Conservation (phyloP, 2,888 invertebrate species). For the Ormyrus nitidulus region DNA sequence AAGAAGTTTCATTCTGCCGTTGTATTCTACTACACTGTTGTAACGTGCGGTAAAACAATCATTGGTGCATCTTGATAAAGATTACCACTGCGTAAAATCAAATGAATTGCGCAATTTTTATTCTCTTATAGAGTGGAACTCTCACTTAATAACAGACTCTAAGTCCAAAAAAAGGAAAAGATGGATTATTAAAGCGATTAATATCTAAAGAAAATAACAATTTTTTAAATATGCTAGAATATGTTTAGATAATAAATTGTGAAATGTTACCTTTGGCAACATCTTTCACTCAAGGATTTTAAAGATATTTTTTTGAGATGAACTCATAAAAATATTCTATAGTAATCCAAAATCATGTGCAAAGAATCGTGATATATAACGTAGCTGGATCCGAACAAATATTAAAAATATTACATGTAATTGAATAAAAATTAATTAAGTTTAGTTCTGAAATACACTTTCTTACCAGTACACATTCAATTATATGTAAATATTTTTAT, state of each 20-base stretch:
- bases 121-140: constrained; percentile 13
- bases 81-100: constrained; percentile 29
- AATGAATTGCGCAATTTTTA: constrained; percentile 44
- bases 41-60: constrained; percentile 56
- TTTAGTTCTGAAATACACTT: not conserved
- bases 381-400: constrained; percentile 3
- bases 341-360: not conserved
- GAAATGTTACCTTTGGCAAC: not conserved
- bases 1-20: constrained; percentile 21
- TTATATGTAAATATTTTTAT: constrained; percentile 20
- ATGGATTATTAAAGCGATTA: not conserved
- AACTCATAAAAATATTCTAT: not conserved
- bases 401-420: constrained; percentile 1
- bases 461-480: not conserved
- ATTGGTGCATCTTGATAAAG: constrained; percentile 38
- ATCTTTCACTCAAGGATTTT: too few relatives aligned
- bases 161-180: not conserved
- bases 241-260: not conserved
- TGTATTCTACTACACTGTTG: constrained; percentile 48
- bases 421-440: not conserved
- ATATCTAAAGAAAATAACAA: constrained; percentile 9
- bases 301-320: not conserved
- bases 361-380: not conserved
- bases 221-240: constrained; percentile 7
- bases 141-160: not conserved